These are phyloP conservation scores for Rhamphomyia laevipes DNA, from an alignment of 2,888 invertebrate genomes.

Conservation along the genomic window DNA sequence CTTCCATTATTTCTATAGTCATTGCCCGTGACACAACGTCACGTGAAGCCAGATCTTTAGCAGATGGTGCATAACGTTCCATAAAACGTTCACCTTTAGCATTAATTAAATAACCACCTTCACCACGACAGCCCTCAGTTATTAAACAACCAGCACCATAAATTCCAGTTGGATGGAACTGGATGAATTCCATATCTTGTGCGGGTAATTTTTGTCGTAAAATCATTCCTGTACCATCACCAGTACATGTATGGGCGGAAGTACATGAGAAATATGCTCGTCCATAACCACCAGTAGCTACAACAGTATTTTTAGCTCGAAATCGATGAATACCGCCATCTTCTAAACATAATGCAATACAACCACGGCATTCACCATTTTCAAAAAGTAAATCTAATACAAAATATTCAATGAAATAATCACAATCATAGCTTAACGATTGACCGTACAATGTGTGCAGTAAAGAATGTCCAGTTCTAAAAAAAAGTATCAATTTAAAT, in stretches of 20 bases:
- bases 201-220: conserved; percentile 79
- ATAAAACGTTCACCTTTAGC: conserved; percentile 90
- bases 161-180: conserved; percentile 95
- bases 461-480: conserved; percentile 83
- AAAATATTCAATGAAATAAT: conserved; percentile 94
- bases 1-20: conserved; percentile 91
- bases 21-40: conserved; percentile 92
- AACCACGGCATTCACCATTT: conserved; percentile 75
- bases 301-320: conserved; percentile 46
- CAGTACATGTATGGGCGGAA: conserved; percentile 93
- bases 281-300: conserved; percentile 74
- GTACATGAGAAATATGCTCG: conserved; percentile 93
- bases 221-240: conserved; percentile 88
- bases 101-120: conserved; percentile 88
- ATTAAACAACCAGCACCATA: conserved; percentile 97
- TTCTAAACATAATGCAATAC: conserved; percentile 81
- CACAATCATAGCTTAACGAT: conserved; percentile 85
- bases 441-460: conserved; percentile 92
- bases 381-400: conserved; percentile 90
- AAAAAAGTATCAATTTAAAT: background rate
- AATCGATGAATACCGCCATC: conserved; percentile 81
- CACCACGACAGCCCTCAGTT: conserved; percentile 88
- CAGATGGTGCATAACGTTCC: conserved; percentile 92
- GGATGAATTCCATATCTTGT: conserved; percentile 93
- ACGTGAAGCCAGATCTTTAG: conserved; percentile 89